Evolutionary conservation across 2,888 invertebrate genomes (phyloP).

Genomic region (Tipula unca): DNA sequence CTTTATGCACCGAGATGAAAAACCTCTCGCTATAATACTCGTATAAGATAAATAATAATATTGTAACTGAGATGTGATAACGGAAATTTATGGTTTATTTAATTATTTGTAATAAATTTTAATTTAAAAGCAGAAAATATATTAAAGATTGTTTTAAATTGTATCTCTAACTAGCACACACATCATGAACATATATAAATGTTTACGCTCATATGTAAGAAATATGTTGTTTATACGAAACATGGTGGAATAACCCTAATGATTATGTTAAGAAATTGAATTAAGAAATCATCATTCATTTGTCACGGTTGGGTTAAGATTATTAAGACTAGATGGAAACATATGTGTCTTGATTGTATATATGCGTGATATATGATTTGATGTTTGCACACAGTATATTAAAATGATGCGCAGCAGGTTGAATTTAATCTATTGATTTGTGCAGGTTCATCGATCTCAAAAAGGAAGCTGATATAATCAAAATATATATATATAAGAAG

Average conservation of each 20-base stretch:
- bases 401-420: neutral
- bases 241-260: neutral
- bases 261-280: neutral
- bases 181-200: neutral
- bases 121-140: neutral
- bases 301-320: neutral
- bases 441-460: neutral
- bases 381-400: neutral
- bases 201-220: neutral
- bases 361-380: neutral
- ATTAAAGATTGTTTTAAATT: neutral
- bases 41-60: neutral
- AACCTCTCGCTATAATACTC: neutral
- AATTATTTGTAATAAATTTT: slow-evolving; percentile 14
- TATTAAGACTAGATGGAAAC: neutral
- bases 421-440: neutral
- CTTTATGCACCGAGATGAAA: neutral
- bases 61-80: neutral
- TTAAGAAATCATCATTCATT: slow-evolving; percentile 14
- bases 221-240: neutral
- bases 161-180: neutral
- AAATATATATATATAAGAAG: neutral
- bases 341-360: neutral
- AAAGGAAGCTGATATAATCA: neutral
- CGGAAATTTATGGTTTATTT: neutral